Evolutionary conservation across 1,140 invertebrate genomes (phyloP).

Genomic region (Halyomorpha halys): DNA sequence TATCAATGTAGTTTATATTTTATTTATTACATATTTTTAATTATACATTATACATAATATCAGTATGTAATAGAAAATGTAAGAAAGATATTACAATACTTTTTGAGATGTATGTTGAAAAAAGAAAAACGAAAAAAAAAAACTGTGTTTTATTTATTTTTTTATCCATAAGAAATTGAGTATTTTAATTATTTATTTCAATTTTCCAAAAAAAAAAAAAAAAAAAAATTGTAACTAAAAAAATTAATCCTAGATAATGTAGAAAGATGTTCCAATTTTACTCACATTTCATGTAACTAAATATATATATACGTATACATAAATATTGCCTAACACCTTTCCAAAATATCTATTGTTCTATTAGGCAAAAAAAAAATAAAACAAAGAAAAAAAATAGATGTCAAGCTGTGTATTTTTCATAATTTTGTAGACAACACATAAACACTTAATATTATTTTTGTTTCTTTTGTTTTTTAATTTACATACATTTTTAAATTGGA

Average conservation of each 20-base stretch:
- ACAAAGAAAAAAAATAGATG: neutral
- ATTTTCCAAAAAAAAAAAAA: constrained; percentile 4
- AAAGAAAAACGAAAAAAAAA: too few relatives aligned
- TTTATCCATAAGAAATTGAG: neutral
- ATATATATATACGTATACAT: neutral
- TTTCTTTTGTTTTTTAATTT: neutral
- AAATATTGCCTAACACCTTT: constrained; percentile 2
- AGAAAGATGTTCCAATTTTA: constrained; percentile 7
- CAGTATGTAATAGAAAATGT: neutral
- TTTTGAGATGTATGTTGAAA: neutral
- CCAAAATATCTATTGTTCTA: neutral
- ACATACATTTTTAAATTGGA: neutral
- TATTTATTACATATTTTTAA: neutral
- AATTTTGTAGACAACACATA: neutral
- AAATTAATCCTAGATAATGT: neutral
- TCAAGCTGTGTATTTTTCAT: neutral
- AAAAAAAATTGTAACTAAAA: neutral
- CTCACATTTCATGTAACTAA: neutral
- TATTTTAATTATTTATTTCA: neutral
- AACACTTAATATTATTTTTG: too few relatives aligned
- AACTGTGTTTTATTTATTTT: neutral
- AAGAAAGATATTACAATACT: neutral
- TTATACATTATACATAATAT: too few relatives aligned
- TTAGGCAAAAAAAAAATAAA: neutral
- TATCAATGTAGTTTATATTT: neutral